Base-by-base conservation (phyloP, 2,888 invertebrate genomes). In the Bursaphelenchus okinawaensis region DNA sequence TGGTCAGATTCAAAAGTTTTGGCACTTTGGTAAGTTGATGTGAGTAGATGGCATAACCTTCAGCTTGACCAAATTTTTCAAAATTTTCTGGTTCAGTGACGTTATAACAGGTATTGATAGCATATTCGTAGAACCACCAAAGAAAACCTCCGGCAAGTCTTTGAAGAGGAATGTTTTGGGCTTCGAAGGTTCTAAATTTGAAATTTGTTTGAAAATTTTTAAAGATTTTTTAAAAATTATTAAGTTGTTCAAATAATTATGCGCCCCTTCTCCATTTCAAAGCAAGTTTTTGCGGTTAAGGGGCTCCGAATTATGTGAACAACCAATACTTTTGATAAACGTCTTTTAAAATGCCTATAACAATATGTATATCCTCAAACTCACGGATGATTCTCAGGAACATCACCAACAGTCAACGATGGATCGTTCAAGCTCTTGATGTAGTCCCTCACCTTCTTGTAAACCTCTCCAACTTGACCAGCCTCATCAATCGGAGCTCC, bases 41-140 rank as follows among this genome's bases (percentile, higher is more conserved):
- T 24, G 24, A 40, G 62, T 78, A 78, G 51, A 72, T 65, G 3
- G 76, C 72, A 26, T 73, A 71, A 20, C 78, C 78, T 16, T 76
- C 67, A 12, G 73, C 68, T 40, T 73, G 72, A 7, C 73, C 55
- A 26, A 78, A 12, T 23, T 72, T 52, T 54, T 78, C 78, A 62
- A 78, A 77, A 24, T 68, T 72, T 7, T 72, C 27, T 1, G 78
- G 78, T 1, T 62, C 22, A 19, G 23, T 20, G 3, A 23, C 63
- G 2, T 20, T 62, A 4, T 62, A n/a, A 29, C 62, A 62, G n/a
- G 63, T 62, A 1, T 4, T 27, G 27, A 19, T 54, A 16, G 16
- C 22, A 22, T 24, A 27, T 22, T 29, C 40, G 40, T 19, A 16
- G 4, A 59, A 27, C 54, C 29, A 59, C 2, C n/a, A 3, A 16